Percentiles rank a stretch among this genome's conserved stretches.
Evolutionary conservation across 2,888 invertebrate species (phyloP).

Genomic region (Abscondita cerata): DNA sequence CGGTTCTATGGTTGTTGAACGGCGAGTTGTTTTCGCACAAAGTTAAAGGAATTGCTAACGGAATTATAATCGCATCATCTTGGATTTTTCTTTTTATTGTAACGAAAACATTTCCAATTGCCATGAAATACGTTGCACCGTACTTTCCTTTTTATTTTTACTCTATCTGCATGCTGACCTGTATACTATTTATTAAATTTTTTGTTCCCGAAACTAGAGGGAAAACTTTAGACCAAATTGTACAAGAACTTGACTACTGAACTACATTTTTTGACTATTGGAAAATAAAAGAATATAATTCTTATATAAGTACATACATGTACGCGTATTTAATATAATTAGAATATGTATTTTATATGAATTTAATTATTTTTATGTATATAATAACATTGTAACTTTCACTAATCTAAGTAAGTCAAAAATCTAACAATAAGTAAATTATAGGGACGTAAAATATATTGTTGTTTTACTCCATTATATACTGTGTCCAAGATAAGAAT

Average conservation of each 20-base stretch:
- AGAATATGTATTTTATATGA: too few relatives aligned
- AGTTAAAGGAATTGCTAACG: constrained; percentile 27
- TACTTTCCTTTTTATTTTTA: constrained; percentile 30
- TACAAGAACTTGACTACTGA: not conserved
- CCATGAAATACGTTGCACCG: constrained; percentile 18
- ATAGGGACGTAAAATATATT: too few relatives aligned
- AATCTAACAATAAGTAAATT: too few relatives aligned
- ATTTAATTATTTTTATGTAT: too few relatives aligned
- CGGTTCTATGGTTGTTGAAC: constrained; percentile 27
- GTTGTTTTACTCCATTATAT: too few relatives aligned
- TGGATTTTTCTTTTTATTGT: constrained; percentile 28
- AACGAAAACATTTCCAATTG: constrained; percentile 24
- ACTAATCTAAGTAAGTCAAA: too few relatives aligned
- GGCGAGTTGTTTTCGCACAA: constrained; percentile 30
- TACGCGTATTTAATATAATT: too few relatives aligned
- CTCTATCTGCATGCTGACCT: constrained; percentile 19
- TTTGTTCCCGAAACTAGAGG: constrained; percentile 31
- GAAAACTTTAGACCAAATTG: constrained; percentile 8
- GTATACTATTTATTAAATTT: constrained; percentile 21
- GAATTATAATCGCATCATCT: constrained; percentile 23
- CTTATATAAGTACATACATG: too few relatives aligned
- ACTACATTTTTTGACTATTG: too few relatives aligned
- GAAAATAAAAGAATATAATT: too few relatives aligned
- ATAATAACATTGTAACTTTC: too few relatives aligned
- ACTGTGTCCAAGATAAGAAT: too few relatives aligned